Evolutionary conservation across 2,888 invertebrate genomes (phyloP).

Genomic region (Shargacucullia verbasci): DNA sequence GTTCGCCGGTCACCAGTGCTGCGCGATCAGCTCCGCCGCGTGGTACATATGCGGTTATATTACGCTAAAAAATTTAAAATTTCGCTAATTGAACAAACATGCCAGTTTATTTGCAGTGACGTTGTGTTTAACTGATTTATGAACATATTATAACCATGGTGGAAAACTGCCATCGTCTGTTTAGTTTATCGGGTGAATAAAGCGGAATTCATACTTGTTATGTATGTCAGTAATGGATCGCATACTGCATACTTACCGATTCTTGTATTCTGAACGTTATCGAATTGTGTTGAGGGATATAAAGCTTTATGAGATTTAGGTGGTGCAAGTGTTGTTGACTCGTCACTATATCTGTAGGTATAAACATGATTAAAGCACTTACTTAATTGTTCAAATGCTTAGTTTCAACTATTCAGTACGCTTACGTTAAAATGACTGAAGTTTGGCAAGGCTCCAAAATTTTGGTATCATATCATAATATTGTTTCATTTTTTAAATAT

Average conservation of each 20-base stretch:
- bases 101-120: slow-evolving; percentile 81
- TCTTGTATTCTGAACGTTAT: slow-evolving; percentile 66
- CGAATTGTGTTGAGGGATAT: slow-evolving; percentile 61
- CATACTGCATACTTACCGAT: slow-evolving; percentile 59
- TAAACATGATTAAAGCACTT: slow-evolving; percentile 31
- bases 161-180: slow-evolving; percentile 70
- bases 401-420: slow-evolving; percentile 28
- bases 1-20: slow-evolving; percentile 85
- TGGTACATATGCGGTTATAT: slow-evolving; percentile 74
- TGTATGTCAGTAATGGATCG: slow-evolving; percentile 61
- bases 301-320: slow-evolving; percentile 45
- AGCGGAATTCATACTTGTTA: slow-evolving; percentile 58
- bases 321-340: slow-evolving; percentile 53
- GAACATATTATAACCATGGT: slow-evolving; percentile 67
- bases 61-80: slow-evolving; percentile 61
- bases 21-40: slow-evolving; percentile 82
- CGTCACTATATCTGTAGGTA: slow-evolving; percentile 42
- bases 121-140: slow-evolving; percentile 77
- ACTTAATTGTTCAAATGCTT: slow-evolving; percentile 27
- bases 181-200: slow-evolving; percentile 73
- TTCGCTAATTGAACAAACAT: slow-evolving; percentile 74
- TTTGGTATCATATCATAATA: slow-evolving; percentile 1
- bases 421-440: slow-evolving; percentile 34
- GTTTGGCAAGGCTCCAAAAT: slow-evolving; percentile 54
- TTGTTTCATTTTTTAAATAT: too few species aligned